Percentiles rank a stretch among this genome's conserved stretches.
phyloP scores from a whole-genome alignment of 2,113 vertebrate genomes.

The Philantomba maxwellii region DNA sequence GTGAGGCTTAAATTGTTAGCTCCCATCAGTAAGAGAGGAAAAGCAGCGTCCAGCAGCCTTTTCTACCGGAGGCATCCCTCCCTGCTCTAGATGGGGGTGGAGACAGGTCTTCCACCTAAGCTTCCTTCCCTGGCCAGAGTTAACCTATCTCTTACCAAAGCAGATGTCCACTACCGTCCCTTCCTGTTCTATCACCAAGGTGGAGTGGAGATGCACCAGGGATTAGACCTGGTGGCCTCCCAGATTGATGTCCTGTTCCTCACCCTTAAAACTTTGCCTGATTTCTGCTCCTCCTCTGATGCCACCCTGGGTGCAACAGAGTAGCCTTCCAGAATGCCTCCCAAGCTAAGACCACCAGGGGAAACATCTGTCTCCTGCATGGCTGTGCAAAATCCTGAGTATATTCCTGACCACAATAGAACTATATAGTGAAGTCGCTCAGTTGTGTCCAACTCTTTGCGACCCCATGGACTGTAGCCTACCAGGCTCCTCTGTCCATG shows the following conservation, averaged over 20 bases:
- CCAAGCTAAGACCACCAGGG: background rate
- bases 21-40: background rate
- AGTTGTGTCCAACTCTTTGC: fast-evolving
- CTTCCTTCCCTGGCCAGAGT: background rate
- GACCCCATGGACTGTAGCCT: too few species aligned
- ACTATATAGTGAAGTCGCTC: background rate
- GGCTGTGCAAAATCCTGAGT: background rate
- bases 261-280: background rate
- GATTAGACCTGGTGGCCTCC: background rate
- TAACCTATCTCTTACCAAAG: background rate
- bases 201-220: background rate
- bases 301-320: background rate
- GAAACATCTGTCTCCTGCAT: background rate
- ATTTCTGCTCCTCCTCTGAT: background rate
- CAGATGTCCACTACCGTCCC: background rate
- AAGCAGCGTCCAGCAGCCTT: background rate
- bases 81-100: background rate
- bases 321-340: background rate
- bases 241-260: background rate
- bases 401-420: background rate
- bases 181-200: background rate
- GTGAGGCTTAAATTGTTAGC: background rate
- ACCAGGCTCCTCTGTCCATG: too few species aligned
- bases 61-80: background rate
- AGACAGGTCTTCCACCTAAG: background rate